phyloP scores from a whole-genome alignment of 2,797 vertebrate genomes.

The Enteromius viviparus region DNA sequence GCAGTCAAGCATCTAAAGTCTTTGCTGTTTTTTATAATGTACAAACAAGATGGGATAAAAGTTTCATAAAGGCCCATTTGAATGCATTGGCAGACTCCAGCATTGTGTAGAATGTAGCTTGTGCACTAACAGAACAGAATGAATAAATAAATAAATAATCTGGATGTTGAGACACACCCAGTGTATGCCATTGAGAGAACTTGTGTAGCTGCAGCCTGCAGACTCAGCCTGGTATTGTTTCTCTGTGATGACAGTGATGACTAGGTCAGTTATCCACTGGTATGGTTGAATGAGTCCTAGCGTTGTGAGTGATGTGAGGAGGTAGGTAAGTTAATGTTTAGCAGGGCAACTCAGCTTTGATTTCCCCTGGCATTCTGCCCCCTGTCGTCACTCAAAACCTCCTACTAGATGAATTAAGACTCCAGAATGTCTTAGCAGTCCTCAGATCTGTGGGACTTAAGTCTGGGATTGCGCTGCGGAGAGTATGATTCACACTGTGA shows the following conservation, averaged over 20 bases:
- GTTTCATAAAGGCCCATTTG: conserved; percentile 13
- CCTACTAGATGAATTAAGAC: conserved; percentile 39
- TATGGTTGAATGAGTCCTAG: conserved; percentile 11
- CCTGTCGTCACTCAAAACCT: conserved; percentile 19
- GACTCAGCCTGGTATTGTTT: conserved; percentile 48
- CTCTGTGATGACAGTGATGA: conserved; percentile 47
- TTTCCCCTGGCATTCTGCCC: conserved; percentile 14
- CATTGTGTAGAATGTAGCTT: conserved; percentile 27
- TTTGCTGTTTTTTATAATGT: not conserved
- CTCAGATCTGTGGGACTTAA: conserved; percentile 47
- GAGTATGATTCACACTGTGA: conserved; percentile 47
- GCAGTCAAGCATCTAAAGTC: conserved; percentile 16
- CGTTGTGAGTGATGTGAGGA: conserved; percentile 22
- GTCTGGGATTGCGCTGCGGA: conserved; percentile 44
- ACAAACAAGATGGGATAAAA: not conserved
- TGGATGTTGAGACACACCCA: conserved; percentile 78
- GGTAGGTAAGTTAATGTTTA: conserved; percentile 36
- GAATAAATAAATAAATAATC: conserved; percentile 64
- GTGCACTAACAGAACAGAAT: conserved; percentile 60
- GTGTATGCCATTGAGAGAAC: conserved; percentile 72
- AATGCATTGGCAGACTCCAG: conserved; percentile 12
- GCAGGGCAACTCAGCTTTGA: conserved; percentile 10
- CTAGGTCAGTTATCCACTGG: conserved; percentile 48
- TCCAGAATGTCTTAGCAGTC: conserved; percentile 23
- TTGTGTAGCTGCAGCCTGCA: conserved; percentile 69